Conservation (phyloP, 2,888 invertebrate genomes). For the Stictocephala bisonia region DNA sequence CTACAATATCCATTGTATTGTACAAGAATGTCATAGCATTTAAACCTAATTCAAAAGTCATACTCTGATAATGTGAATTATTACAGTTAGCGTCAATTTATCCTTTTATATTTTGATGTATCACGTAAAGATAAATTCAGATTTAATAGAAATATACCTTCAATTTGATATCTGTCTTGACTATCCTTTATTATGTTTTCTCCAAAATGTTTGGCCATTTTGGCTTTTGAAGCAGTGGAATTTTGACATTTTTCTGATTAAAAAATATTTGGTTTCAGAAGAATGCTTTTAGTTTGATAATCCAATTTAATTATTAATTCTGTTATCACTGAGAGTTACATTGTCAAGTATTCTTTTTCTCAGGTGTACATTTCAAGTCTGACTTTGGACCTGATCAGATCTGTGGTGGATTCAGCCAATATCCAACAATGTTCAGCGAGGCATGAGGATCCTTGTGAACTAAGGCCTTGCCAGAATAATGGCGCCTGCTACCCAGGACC, state of each 20-base stretch:
- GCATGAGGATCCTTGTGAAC: slow-evolving; percentile 62
- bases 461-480: slow-evolving; percentile 74
- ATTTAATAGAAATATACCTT: no score
- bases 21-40: no score
- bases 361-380: slow-evolving; percentile 77
- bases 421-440: slow-evolving; percentile 75
- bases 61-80: no score
- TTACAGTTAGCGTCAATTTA: no score
- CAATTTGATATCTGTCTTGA: no score
- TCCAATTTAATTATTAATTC: not conserved
- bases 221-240: not conserved
- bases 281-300: not conserved
- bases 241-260: not conserved
- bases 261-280: not conserved
- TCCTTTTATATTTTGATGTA: no score
- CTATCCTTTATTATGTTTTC: no score
- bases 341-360: slow-evolving; percentile 52
- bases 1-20: no score
- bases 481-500: slow-evolving; percentile 72
- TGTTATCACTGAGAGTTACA: not conserved
- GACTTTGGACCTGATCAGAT: slow-evolving; percentile 76
- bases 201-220: not conserved
- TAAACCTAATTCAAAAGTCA: no score
- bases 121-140: no score
- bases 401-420: slow-evolving; percentile 83